Evolutionary conservation across 2,113 vertebrate species (phyloP), one percentile per base, ranked within the genome.

Genomic region (Poeciliopsis turrubarensis): DNA sequence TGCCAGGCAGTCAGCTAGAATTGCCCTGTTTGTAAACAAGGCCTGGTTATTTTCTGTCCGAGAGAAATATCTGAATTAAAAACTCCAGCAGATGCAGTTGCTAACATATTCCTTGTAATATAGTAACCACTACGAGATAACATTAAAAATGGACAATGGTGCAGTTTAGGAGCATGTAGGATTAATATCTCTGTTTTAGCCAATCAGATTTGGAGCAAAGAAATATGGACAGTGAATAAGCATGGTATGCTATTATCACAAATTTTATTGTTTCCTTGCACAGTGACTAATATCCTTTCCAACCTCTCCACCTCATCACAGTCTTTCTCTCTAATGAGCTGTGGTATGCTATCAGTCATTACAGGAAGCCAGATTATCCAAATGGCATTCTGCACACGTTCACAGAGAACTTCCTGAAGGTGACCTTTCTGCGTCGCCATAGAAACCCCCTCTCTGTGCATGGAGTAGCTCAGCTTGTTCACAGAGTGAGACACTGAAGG

Each of bases 341-440:
- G 77, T 57, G 74, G 89, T 89, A 89, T 93, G 85, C 94, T 95
- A 94, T 91, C 91, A 90, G 83, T 86, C 90, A 92, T 93, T 91
- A 91, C 85, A 88, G 94, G 91, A 94, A 92, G 87, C 92, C 93
- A 94, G 92, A 95, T 95, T 94, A 92, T 95, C 89, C 78, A 31
- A 76, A 85, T 89, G 87, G 92, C 90, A 94, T 95, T 94, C 92
- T 86, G 89, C 79, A 75, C 65, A 84, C 89, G 88, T 62, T 82
- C 88, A 84, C 85, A 79, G 88, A 88, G 86, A 93, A 93, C 91
- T 95, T 94, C 92, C 92, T 95, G 91, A 92, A 96, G 95, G 95
- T 95, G 95, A 95, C 94, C 94, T 96, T 95, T 95, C 82, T 66
- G 13, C 37, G 94, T 94, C 91, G 82, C 96, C 95, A 94, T 87